Evolutionary conservation across 2,888 invertebrate species (phyloP), one percentile per base, ranked within the genome.

Genomic region (Stenichneumon culpator): DNA sequence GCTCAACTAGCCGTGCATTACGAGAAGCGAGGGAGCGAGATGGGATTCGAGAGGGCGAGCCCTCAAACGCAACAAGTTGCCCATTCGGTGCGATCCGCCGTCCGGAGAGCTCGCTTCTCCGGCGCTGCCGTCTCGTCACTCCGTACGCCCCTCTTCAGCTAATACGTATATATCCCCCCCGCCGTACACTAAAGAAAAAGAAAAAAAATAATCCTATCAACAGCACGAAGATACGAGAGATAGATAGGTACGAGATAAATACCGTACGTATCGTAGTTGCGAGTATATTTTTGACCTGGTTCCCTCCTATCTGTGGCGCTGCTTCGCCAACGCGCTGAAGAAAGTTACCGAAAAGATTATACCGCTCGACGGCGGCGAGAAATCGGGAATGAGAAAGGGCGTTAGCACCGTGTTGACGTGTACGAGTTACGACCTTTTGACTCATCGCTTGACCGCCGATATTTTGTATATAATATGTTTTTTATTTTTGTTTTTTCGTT

Each of bases 21-120:
- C 44, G 54, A 28, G 9, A 65, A 80, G 47, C 44, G 36, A 72
- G 28, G 32, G 22, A 63, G 70, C 19, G 75, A 75, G 75, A 74
- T 39, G 74, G 44, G 79, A 57, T 57, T 69, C 75, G 32, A 39
- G 57, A 47, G 72, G 85, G 75, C 57, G 36, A 82, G 75, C 88
- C 86, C 86, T 47, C 88, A 89, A 89, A 92, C 85, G 92, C 92
- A 92, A 92, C 92, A 92, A 92, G 93, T 93, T 92, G 93, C 92
- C 91, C 91, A 92, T 92, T 92, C 89, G 88, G 25, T 22, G 87
- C 79, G 65, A 78, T 73, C 60, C 54, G 67, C 52, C 52, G 65
- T 54, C 44, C 39, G 16, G 44, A 47, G 73, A 75, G 54, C 50
- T 36, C 52, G 47, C 52, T 57, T 22, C 28, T 60, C n/a, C 74